phyloP scores from a whole-genome alignment of 2,888 invertebrate species.

The Laothoe populi region DNA sequence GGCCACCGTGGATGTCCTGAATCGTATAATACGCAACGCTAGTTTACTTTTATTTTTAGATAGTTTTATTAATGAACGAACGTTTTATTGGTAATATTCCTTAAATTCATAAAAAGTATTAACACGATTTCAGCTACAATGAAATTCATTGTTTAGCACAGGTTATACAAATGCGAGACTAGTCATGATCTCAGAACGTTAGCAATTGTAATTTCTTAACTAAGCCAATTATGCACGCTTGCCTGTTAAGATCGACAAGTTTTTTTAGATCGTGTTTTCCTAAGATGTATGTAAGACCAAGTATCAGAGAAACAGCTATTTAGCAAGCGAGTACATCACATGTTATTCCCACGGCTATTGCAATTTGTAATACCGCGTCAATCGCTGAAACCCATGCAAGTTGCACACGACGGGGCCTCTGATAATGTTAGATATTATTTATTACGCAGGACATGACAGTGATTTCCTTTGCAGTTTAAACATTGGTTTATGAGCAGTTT shows the following conservation, averaged over 20 bases:
- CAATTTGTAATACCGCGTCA: constrained; percentile 43
- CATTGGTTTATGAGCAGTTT: not conserved
- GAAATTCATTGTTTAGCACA: constrained; percentile 16
- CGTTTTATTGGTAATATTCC: no score
- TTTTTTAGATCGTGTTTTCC: constrained; percentile 13
- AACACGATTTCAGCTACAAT: not conserved
- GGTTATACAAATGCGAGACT: constrained; percentile 25
- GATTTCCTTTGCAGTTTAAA: not conserved
- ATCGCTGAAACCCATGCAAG: constrained; percentile 25
- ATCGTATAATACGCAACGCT: no score
- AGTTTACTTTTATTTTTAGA: no score
- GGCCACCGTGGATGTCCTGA: no score
- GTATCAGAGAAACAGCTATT: constrained; percentile 3
- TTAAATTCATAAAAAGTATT: no score
- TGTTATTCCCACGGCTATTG: constrained; percentile 43
- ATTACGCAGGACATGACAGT: constrained; percentile 4
- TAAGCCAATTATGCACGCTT: constrained; percentile 1
- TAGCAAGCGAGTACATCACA: constrained; percentile 33
- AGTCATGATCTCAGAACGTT: constrained; percentile 6
- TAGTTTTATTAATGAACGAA: no score
- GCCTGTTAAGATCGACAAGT: constrained; percentile 5
- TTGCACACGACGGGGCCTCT: constrained; percentile 2
- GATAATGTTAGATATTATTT: constrained; percentile 8
- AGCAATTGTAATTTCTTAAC: constrained; percentile 2
- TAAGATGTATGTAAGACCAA: not conserved